Conservation (phyloP, 2,113 vertebrate species). For the Apeltes quadracus region DNA sequence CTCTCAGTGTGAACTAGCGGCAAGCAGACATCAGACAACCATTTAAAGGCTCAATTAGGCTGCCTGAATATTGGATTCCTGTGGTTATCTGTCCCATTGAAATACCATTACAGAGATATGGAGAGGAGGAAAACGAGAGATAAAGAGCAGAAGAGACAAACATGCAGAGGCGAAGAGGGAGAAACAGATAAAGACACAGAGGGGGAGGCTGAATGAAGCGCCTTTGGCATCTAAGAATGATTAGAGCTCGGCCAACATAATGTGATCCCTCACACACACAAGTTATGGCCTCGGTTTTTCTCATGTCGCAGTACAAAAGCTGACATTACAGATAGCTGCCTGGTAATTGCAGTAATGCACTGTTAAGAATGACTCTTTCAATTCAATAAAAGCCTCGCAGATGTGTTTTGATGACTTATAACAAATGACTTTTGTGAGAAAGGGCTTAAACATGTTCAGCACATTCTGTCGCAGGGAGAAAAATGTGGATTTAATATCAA, state of each 20-base stretch:
- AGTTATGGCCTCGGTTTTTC: conserved; percentile 53
- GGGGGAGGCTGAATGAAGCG: conserved; percentile 44
- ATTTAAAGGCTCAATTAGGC: conserved; percentile 75
- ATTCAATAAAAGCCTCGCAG: conserved; percentile 43
- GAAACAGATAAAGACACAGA: conserved; percentile 38
- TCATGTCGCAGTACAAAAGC: conserved; percentile 49
- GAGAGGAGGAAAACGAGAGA: conserved; percentile 56
- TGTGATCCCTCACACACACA: conserved; percentile 52
- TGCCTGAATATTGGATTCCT: conserved; percentile 67
- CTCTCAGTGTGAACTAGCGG: conserved; percentile 62
- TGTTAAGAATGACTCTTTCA: conserved; percentile 26
- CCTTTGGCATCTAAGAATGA: conserved; percentile 64
- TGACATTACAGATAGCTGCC: conserved; percentile 57
- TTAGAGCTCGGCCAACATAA: conserved; percentile 63
- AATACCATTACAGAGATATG: conserved; percentile 64
- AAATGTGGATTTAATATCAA: neutral
- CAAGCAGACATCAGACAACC: conserved; percentile 66
- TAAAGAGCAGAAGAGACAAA: conserved; percentile 61
- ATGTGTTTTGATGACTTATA: conserved; percentile 36
- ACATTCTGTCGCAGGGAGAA: neutral
- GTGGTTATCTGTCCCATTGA: conserved; percentile 72
- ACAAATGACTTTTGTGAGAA: conserved; percentile 25
- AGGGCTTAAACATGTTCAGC: neutral
- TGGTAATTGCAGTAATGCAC: conserved; percentile 58
- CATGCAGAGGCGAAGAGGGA: conserved; percentile 25